Conservation (phyloP, 2,113 vertebrate species). For the Campylomormyrus tamandua region DNA sequence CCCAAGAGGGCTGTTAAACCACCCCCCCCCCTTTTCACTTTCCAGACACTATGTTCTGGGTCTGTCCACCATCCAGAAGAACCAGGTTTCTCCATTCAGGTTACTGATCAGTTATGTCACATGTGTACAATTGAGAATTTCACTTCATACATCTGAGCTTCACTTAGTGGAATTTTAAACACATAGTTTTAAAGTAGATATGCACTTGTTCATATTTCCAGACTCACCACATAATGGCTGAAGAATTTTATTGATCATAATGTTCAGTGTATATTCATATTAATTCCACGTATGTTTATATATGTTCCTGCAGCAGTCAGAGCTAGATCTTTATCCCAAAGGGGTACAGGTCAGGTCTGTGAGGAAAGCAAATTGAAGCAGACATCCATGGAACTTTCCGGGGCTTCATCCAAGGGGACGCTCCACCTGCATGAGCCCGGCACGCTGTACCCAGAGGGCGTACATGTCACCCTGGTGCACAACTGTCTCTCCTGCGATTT, state of each 20-base stretch:
- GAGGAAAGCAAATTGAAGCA: background rate
- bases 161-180: background rate
- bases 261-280: background rate
- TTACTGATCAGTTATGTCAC: background rate
- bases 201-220: background rate
- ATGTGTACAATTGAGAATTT: background rate
- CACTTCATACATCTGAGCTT: background rate
- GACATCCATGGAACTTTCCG: background rate
- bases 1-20: background rate
- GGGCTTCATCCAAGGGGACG: background rate
- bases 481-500: background rate
- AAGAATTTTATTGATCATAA: background rate
- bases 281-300: background rate
- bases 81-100: background rate
- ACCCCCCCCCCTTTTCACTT: background rate
- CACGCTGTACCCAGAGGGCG: background rate
- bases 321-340: background rate
- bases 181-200: background rate
- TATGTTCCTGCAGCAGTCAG: background rate
- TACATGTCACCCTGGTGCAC: background rate
- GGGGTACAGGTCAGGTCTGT: background rate
- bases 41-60: background rate
- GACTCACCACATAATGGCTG: background rate
- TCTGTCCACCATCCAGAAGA: background rate
- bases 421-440: background rate